Evolutionary conservation across 1,140 invertebrate species (phyloP).

Genomic region (Rhopalosiphum maidis): DNA sequence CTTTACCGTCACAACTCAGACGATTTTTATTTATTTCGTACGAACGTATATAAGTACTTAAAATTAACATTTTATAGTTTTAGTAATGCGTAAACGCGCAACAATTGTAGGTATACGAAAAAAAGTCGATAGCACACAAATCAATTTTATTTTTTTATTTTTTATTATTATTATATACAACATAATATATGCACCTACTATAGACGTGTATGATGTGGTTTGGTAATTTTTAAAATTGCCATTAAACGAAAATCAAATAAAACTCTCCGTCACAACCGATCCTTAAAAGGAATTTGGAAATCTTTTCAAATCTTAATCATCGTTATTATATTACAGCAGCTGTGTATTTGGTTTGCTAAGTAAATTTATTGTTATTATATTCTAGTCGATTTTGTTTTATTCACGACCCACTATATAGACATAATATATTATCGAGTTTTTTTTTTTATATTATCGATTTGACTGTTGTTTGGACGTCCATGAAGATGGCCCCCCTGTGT

Average conservation of each 20-base stretch:
- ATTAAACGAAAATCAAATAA: neutral
- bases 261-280: neutral
- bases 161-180: neutral
- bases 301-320: neutral
- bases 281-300: no score
- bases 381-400: neutral
- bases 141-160: no score
- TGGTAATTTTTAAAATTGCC: neutral
- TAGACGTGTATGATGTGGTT: neutral
- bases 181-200: no score
- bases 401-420: no score
- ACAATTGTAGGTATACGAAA: neutral
- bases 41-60: neutral
- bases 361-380: neutral
- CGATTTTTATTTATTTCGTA: neutral
- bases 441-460: neutral
- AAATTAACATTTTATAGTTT: no score
- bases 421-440: neutral
- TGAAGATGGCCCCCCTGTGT: no score
- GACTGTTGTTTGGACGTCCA: neutral
- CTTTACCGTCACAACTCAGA: neutral
- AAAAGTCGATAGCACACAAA: neutral
- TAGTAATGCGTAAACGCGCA: neutral
- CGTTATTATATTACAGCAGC: neutral
- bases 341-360: neutral